Percentiles rank a stretch among this genome's conserved stretches.
phyloP scores from a whole-genome alignment of 2,113 vertebrate species.

The Carlito syrichta region DNA sequence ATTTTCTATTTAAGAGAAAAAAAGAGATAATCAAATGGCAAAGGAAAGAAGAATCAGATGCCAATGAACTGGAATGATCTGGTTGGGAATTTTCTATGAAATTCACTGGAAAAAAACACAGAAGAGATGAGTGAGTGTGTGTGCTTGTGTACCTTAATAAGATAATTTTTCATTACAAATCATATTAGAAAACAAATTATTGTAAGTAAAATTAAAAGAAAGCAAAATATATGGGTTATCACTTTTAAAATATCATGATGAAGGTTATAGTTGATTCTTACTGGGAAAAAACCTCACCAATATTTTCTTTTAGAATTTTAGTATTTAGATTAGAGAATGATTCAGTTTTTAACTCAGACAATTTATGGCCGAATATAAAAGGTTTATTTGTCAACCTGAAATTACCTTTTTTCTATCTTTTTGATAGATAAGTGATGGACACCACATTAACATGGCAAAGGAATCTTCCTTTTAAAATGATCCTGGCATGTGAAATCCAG shows the following conservation, averaged over 20 bases:
- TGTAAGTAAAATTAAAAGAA: slow-evolving; percentile 19
- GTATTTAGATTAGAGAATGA: neutral
- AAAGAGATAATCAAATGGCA: neutral
- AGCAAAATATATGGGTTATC: slow-evolving; percentile 15
- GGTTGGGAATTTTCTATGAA: neutral
- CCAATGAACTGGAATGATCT: neutral
- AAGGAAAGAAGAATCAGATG: neutral
- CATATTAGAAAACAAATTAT: neutral
- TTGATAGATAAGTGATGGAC: neutral
- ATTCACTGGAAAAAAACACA: neutral
- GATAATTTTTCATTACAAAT: neutral
- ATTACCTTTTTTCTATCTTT: neutral
- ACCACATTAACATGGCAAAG: slow-evolving; percentile 32
- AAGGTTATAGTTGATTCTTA: slow-evolving; percentile 41
- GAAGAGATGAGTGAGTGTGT: neutral
- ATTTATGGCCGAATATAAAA: slow-evolving; percentile 34
- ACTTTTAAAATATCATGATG: slow-evolving; percentile 40
- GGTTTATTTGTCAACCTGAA: slow-evolving; percentile 50
- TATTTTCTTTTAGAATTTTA: slow-evolving; percentile 29
- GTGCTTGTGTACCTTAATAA: neutral
- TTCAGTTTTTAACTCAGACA: slow-evolving; percentile 24
- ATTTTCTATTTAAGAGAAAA: neutral
- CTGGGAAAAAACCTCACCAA: neutral
- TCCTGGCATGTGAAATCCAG: neutral
- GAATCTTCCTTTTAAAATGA: slow-evolving; percentile 48